A percentile compares a stretch with the other conserved stretches of the same genome.
These are phyloP conservation scores for Mythimna loreyi DNA, from an alignment of 2,888 invertebrate genomes.

Conservation along the genomic window DNA sequence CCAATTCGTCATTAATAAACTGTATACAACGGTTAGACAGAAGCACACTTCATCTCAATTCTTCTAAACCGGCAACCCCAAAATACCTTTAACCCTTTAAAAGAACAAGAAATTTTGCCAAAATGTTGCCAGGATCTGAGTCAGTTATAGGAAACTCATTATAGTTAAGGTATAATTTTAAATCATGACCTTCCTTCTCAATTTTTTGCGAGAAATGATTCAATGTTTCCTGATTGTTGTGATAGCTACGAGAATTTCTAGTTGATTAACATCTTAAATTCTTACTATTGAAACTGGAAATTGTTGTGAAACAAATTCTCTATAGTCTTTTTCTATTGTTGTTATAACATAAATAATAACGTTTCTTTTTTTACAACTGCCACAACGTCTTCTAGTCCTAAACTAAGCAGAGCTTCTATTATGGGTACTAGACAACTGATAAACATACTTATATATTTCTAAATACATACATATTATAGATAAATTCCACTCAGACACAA, in stretches of 20 bases:
- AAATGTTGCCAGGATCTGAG: slow-evolving; percentile 36
- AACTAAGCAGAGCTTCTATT: too few relatives aligned
- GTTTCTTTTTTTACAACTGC: too few relatives aligned
- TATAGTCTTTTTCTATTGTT: background rate
- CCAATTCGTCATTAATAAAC: background rate
- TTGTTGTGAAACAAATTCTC: background rate
- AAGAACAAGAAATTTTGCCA: slow-evolving; percentile 23
- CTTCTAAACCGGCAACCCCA: slow-evolving; percentile 22
- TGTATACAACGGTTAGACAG: background rate
- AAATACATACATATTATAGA: too few relatives aligned
- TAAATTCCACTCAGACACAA: too few relatives aligned
- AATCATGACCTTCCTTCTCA: slow-evolving; percentile 17
- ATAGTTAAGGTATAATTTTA: slow-evolving; percentile 32
- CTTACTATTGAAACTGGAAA: too few relatives aligned
- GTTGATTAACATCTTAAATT: background rate
- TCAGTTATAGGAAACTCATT: slow-evolving; percentile 52
- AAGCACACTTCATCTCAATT: slow-evolving; percentile 16
- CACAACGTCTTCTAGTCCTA: too few relatives aligned
- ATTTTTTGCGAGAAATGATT: slow-evolving; percentile 42
- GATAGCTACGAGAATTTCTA: slow-evolving; percentile 22
- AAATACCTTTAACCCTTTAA: background rate
- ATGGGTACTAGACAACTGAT: too few relatives aligned
- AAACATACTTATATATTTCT: too few relatives aligned
- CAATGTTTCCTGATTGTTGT: slow-evolving; percentile 39
- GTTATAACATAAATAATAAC: too few relatives aligned